phyloP scores from a whole-genome alignment of 2,888 invertebrate species.

The Latheticus oryzae region DNA sequence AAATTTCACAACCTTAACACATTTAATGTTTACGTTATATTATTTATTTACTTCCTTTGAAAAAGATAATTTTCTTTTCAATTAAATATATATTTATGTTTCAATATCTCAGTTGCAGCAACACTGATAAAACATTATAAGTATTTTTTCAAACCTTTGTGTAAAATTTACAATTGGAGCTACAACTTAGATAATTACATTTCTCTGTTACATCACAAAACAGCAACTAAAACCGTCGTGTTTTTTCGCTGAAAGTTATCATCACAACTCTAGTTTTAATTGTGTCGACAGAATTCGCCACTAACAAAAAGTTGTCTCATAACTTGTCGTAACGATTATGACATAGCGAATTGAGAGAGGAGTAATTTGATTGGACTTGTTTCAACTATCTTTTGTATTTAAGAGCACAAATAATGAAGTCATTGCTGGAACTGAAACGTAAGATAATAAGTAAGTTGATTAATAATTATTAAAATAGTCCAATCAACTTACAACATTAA shows the following conservation, averaged over 20 bases:
- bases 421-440: too few species aligned
- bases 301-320: conserved; percentile 40
- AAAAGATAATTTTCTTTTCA: too few species aligned
- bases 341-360: conserved; percentile 41
- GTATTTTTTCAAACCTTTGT: too few species aligned
- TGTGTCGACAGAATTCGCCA: conserved; percentile 37
- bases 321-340: conserved; percentile 43
- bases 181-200: too few species aligned
- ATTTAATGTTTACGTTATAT: too few species aligned
- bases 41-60: not conserved
- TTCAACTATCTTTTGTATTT: conserved; percentile 48
- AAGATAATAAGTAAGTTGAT: too few species aligned
- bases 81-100: too few species aligned
- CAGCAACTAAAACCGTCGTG: not conserved
- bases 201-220: too few species aligned
- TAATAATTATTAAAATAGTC: too few species aligned
- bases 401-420: conserved; percentile 19
- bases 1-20: conserved; percentile 27
- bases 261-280: conserved; percentile 38
- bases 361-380: conserved; percentile 50
- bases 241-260: conserved; percentile 8
- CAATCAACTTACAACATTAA: too few species aligned
- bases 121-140: not conserved
- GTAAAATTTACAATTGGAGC: too few species aligned
- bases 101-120: too few species aligned